A percentile compares a stretch with the other conserved stretches of the same genome.
These are phyloP conservation scores for Nyctibius grandis DNA, from an alignment of 2,797 vertebrate species.

Conservation along the genomic window DNA sequence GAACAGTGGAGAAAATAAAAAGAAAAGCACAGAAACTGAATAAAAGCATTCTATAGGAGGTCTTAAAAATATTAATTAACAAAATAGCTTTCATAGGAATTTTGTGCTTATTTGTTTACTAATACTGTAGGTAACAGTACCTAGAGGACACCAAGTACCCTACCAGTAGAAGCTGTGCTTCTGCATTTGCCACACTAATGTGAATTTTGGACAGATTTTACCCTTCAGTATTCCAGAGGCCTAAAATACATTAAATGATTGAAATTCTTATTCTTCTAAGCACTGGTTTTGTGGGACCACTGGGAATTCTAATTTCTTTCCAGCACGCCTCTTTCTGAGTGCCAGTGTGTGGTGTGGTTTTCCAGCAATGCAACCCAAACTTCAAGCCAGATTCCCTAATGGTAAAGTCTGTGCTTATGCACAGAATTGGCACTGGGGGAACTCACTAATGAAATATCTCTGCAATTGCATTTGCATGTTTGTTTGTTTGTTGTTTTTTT, in stretches of 20 bases:
- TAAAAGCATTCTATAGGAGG: background rate
- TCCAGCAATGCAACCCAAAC: background rate
- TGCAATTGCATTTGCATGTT: background rate
- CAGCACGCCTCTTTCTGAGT: background rate
- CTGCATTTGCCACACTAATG: background rate
- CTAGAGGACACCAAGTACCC: background rate
- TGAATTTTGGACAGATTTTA: background rate
- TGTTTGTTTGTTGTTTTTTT: background rate
- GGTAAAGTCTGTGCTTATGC: background rate
- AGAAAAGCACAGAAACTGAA: background rate
- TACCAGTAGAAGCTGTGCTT: background rate
- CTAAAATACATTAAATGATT: background rate
- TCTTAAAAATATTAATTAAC: background rate
- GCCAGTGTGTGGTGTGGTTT: background rate
- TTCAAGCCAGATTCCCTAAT: background rate
- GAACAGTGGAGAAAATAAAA: background rate
- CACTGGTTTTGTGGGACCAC: background rate
- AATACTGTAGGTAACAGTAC: background rate
- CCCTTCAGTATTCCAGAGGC: background rate
- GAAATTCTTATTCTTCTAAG: background rate
- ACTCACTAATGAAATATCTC: background rate
- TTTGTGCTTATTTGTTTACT: background rate
- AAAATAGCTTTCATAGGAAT: background rate
- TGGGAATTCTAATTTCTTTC: constrained; percentile 26
- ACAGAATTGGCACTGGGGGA: background rate